These are phyloP conservation scores for Oceanodroma leucorhoa DNA, from an alignment of 2,797 vertebrate genomes.

Conservation along the genomic window DNA sequence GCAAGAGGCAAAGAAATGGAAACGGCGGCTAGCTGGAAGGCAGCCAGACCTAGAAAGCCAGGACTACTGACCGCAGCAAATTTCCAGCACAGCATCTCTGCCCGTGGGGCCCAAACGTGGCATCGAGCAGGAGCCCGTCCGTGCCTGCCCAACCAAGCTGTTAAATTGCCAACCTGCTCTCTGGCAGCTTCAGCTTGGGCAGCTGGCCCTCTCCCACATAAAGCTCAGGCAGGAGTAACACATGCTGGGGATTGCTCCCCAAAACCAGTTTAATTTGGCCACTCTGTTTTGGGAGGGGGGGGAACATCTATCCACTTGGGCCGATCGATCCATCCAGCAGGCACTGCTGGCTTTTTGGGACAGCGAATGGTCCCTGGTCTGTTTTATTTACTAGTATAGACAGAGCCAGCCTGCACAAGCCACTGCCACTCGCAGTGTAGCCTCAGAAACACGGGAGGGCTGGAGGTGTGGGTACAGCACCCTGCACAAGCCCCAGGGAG, in stretches of 20 bases:
- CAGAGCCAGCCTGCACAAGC: background rate
- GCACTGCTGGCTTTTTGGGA: background rate
- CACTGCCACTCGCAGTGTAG: fast-evolving
- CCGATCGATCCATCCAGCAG: background rate
- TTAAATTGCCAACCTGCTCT: background rate
- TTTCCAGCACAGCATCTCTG: background rate
- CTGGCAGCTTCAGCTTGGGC: background rate
- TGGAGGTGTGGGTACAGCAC: background rate
- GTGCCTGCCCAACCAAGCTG: background rate
- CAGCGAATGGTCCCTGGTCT: background rate
- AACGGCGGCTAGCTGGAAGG: background rate
- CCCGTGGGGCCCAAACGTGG: background rate
- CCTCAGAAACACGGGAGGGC: fast-evolving
- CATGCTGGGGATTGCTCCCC: background rate
- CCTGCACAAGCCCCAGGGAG: background rate
- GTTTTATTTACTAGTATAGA: background rate
- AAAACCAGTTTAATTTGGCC: background rate
- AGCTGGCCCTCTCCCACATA: background rate
- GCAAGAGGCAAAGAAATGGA: background rate
- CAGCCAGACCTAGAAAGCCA: background rate
- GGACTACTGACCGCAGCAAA: background rate
- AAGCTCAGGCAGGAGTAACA: background rate
- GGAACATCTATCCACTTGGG: background rate
- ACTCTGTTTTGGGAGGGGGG: background rate
- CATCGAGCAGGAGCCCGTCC: fast-evolving